These are phyloP conservation scores for Microtus pennsylvanicus DNA, from an alignment of 2,113 vertebrate species.

Conservation along the genomic window DNA sequence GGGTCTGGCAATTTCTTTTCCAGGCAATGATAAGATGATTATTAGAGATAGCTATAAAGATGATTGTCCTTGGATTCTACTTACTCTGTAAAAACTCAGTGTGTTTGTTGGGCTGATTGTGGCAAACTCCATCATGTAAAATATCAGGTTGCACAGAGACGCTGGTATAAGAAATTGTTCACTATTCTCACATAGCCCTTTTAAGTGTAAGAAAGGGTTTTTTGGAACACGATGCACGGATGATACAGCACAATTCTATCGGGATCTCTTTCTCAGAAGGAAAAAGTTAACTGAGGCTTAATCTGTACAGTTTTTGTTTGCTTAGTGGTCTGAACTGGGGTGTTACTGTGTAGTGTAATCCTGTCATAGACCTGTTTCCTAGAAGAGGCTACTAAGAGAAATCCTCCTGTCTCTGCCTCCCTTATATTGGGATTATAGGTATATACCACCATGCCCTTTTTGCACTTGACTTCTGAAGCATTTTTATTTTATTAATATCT, in stretches of 20 bases:
- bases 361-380: not conserved
- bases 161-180: too few species aligned
- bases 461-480: not conserved
- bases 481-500: not conserved
- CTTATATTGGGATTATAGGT: not conserved
- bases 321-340: too few species aligned
- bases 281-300: not conserved
- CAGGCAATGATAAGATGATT: too few species aligned
- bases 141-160: too few species aligned
- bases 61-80: too few species aligned
- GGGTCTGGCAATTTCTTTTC: too few species aligned
- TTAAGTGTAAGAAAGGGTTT: not conserved
- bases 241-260: not conserved
- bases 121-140: too few species aligned
- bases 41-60: too few species aligned
- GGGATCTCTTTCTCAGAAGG: constrained; percentile 2
- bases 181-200: not conserved
- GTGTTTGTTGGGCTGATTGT: too few species aligned
- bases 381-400: too few species aligned
- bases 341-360: not conserved
- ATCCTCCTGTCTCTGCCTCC: not conserved
- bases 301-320: not conserved
- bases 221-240: not conserved
- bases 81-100: too few species aligned
- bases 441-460: not conserved